Evolutionary conservation across 1,140 invertebrate species (phyloP).

Genomic region (Eufriesea mexicana): DNA sequence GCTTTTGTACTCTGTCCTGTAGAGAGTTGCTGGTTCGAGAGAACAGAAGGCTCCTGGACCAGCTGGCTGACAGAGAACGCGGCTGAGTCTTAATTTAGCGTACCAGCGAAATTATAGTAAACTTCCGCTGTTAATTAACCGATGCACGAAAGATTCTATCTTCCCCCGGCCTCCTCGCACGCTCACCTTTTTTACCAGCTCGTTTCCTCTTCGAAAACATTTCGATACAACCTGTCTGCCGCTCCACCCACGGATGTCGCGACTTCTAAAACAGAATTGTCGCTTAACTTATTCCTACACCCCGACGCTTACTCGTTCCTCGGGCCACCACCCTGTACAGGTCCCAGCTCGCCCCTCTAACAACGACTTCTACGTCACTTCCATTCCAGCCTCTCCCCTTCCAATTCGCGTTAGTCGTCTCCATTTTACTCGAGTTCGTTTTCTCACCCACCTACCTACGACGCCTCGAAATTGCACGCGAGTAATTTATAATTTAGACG

Average conservation of each 20-base stretch:
- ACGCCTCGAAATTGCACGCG: slow-evolving; percentile 56
- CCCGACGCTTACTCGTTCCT: slow-evolving; percentile 9
- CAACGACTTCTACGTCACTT: slow-evolving; percentile 58
- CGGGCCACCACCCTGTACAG: neutral
- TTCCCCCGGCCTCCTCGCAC: neutral
- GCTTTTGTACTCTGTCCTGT: slow-evolving; percentile 58
- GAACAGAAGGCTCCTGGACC: neutral
- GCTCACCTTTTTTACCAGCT: too few relatives aligned
- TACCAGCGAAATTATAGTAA: slow-evolving; percentile 61
- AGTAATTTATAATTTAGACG: slow-evolving; percentile 70
- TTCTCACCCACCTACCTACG: neutral
- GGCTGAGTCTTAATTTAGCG: slow-evolving; percentile 58
- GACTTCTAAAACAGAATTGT: slow-evolving; percentile 58
- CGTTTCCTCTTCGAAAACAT: neutral
- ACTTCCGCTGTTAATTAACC: slow-evolving; percentile 65
- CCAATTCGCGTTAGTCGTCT: slow-evolving; percentile 57
- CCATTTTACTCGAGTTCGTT: slow-evolving; percentile 54
- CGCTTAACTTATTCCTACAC: slow-evolving; percentile 19
- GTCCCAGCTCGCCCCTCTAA: slow-evolving; percentile 1
- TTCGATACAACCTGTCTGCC: neutral
- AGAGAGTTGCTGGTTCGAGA: slow-evolving; percentile 8
- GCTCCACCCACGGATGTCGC: slow-evolving; percentile 14
- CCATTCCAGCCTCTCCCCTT: slow-evolving; percentile 51
- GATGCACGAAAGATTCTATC: slow-evolving; percentile 60
- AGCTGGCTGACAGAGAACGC: neutral